Conservation (phyloP, 1,140 invertebrate genomes). For the Drosophila pandora region DNA sequence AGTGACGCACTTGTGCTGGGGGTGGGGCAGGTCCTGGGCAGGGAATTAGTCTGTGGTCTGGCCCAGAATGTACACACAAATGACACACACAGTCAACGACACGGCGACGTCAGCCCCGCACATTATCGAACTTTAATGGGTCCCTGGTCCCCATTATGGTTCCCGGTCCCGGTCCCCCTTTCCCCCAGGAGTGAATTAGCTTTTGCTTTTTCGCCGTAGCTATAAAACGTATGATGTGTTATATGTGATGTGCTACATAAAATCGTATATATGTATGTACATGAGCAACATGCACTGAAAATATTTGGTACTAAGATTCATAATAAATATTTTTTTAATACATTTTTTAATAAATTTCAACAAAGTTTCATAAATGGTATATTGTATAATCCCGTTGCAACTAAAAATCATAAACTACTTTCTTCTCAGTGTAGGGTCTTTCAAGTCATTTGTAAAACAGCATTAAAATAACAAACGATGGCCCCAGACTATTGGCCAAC, state of each 20-base stretch:
- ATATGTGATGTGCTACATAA: slow-evolving; percentile 29
- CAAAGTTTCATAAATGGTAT: background rate
- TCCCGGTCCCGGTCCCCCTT: slow-evolving; percentile 8
- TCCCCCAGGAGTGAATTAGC: slow-evolving; percentile 62
- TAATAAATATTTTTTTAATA: no score
- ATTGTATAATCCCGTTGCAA: background rate
- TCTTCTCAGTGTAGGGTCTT: slow-evolving; percentile 7
- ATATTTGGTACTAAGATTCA: background rate
- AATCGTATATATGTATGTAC: background rate
- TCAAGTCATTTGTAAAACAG: slow-evolving; percentile 40
- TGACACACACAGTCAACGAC: slow-evolving; percentile 77
- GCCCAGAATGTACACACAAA: no score
- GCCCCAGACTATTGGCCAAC: slow-evolving; percentile 32
- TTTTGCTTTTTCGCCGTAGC: slow-evolving; percentile 61
- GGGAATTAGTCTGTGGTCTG: slow-evolving; percentile 20
- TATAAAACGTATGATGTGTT: slow-evolving; percentile 40
- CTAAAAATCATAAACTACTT: no score
- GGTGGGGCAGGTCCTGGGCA: slow-evolving; percentile 38
- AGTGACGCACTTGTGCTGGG: slow-evolving; percentile 21
- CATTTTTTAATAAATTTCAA: background rate
- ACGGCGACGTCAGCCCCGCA: slow-evolving; percentile 62
- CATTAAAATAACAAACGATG: slow-evolving; percentile 24
- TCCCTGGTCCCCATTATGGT: slow-evolving; percentile 8
- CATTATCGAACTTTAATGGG: slow-evolving; percentile 80
- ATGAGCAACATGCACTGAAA: slow-evolving; percentile 4